phyloP scores from a whole-genome alignment of 2,113 vertebrate genomes.

The Rattus norvegicus region DNA sequence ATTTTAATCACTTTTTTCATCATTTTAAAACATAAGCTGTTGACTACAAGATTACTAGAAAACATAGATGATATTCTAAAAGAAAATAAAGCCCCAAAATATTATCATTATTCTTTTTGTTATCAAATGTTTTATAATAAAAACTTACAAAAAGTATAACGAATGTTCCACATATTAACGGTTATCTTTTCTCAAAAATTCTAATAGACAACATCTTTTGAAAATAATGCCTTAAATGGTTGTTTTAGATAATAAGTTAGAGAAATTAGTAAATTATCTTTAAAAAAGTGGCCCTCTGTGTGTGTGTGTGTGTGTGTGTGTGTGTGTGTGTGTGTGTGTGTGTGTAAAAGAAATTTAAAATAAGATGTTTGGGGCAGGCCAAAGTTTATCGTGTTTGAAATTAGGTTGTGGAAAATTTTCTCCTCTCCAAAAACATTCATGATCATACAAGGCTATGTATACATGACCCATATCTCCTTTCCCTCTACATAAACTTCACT shows the following conservation, averaged over 20 bases:
- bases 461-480: conserved; percentile 11
- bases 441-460: neutral
- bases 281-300: neutral
- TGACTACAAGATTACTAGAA: neutral
- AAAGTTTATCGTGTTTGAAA: conserved; percentile 18
- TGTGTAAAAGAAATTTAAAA: neutral
- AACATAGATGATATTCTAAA: neutral
- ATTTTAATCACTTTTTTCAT: neutral
- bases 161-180: neutral
- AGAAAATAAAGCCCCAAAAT: conserved; percentile 24
- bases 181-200: neutral
- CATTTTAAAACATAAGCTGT: conserved; percentile 12
- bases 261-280: neutral
- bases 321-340: neutral
- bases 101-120: neutral
- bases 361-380: neutral
- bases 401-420: neutral
- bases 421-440: neutral
- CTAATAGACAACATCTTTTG: neutral
- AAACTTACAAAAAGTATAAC: neutral
- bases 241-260: neutral
- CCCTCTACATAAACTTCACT: conserved; percentile 39
- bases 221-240: neutral
- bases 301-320: neutral
- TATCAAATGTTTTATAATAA: conserved; percentile 27